Evolutionary conservation across 2,113 vertebrate genomes (phyloP).

Genomic region (Percina caprodes): DNA sequence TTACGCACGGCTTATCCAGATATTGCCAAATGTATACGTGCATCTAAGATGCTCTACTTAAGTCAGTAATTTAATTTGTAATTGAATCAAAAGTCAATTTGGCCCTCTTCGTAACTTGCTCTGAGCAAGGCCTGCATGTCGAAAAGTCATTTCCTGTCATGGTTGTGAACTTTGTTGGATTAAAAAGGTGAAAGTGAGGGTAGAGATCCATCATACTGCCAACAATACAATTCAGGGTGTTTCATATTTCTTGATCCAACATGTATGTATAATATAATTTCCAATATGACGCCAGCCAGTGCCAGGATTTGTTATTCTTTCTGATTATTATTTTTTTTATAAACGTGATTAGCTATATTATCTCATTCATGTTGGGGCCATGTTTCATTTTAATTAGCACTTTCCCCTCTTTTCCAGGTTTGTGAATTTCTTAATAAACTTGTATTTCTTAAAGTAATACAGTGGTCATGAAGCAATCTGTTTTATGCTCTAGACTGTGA

Average conservation of each 20-base stretch:
- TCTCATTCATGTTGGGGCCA: slow-evolving; percentile 80
- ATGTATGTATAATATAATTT: slow-evolving; percentile 71
- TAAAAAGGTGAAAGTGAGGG: slow-evolving; percentile 31
- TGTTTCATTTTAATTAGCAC: slow-evolving; percentile 86
- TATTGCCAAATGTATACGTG: slow-evolving; percentile 38
- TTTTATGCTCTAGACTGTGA: slow-evolving; percentile 47
- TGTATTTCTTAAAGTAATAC: slow-evolving; percentile 79
- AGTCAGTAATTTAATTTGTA: slow-evolving; percentile 42
- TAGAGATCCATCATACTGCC: slow-evolving; percentile 48
- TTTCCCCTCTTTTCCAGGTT: slow-evolving; percentile 82
- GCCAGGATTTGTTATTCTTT: slow-evolving; percentile 75
- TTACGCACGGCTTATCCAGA: slow-evolving; percentile 59
- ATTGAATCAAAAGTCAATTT: slow-evolving; percentile 43
- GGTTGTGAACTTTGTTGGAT: slow-evolving; percentile 36
- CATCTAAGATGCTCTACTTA: slow-evolving; percentile 37
- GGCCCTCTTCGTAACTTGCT: slow-evolving; percentile 29
- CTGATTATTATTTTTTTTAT: slow-evolving; percentile 67
- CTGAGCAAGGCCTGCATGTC: slow-evolving; percentile 42
- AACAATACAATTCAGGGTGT: slow-evolving; percentile 68
- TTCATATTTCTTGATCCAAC: slow-evolving; percentile 60
- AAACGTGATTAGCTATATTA: slow-evolving; percentile 77
- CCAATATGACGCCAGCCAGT: slow-evolving; percentile 67
- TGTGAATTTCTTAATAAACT: slow-evolving; percentile 87
- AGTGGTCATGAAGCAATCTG: slow-evolving; percentile 71
- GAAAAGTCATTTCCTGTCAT: slow-evolving; percentile 21